Conservation (phyloP, 2,113 vertebrate species). For the Lamprotornis superbus region DNA sequence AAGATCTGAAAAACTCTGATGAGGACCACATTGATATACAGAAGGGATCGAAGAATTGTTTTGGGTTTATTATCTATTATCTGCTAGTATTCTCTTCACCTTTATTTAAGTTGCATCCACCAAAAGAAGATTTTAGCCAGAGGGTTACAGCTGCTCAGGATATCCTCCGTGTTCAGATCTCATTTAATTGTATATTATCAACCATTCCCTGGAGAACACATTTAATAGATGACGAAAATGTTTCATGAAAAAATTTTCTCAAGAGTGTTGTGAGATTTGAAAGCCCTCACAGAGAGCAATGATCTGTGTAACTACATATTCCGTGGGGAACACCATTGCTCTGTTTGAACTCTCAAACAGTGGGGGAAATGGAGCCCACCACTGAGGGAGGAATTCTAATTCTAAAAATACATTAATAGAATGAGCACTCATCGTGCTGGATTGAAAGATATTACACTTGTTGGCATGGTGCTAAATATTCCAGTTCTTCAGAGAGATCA, state of each 20-base stretch:
- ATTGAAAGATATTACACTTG: not conserved
- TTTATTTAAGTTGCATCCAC: constrained; percentile 21
- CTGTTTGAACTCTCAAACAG: not conserved
- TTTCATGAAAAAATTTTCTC: constrained; percentile 20
- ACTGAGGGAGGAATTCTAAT: not conserved
- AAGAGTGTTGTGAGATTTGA: constrained; percentile 10
- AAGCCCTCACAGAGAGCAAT: constrained; percentile 31
- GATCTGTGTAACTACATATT: constrained; percentile 2
- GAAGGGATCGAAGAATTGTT: not conserved
- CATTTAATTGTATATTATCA: constrained; percentile 53
- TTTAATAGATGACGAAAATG: constrained; percentile 11
- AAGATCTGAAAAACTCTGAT: not conserved
- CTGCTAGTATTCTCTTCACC: constrained; percentile 3
- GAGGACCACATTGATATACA: not conserved
- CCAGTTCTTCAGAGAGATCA: not conserved
- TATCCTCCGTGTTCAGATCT: not conserved
- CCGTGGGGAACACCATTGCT: not conserved
- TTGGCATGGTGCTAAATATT: not conserved
- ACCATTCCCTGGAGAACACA: constrained; percentile 27
- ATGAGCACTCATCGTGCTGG: not conserved
- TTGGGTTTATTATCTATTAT: not conserved
- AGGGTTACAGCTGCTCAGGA: not conserved
- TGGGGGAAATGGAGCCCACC: not conserved
- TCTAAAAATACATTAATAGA: not conserved
- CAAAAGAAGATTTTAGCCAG: constrained; percentile 26